Base-by-base conservation (phyloP, 2,113 vertebrate genomes). In the Mionectes macconnelli region DNA sequence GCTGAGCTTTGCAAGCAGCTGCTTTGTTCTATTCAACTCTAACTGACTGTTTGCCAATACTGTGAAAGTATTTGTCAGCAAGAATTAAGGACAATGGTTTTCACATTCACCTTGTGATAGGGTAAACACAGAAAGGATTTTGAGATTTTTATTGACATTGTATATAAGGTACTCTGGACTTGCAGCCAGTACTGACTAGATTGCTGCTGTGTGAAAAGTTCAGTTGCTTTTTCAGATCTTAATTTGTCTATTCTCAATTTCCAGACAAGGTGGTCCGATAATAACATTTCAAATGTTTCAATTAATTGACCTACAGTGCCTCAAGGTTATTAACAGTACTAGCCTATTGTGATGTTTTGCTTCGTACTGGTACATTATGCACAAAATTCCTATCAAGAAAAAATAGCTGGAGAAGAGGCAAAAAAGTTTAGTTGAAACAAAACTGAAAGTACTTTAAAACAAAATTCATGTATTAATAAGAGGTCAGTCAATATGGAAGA, bases 61-160 rank as follows among this genome's bases (percentile, higher is more conserved):
- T 21, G 87, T 96, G 90, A 93, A 96, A 87, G 47, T 76, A 91
- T 97, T 96, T 94, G 94, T 97, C 95, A 95, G 92, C 94, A 92
- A 93, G 86, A 97, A 96, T 96, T 96, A 97, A 91, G 81, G 76
- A 74, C 86, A 79, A 86, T 33, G 4, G 74, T 89, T 88, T 97
- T 96, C 83, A 93, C 49, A 39, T 87, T 96, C 97, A 97, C 66
- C 92, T 92, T 96, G 88, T 78, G 78, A 94, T 59, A 75, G 22
- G 49, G 23, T 63, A 93, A 96, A 62, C 31, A 73, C 14, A 68
- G 35, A 63, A 95, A 93, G 15, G 69, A 90, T 91, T 94, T 77
- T 93, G 52, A 67, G 86, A 50, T 72, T 90, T 90, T 87, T 85
- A 86, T 77, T 84, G 94, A 74, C 3, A 3, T 84, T 94, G 55